Percentiles rank a stretch among this genome's conserved stretches.
phyloP scores from a whole-genome alignment of 2,797 vertebrate genomes.

The Acrossocheilus wenchowensis region DNA sequence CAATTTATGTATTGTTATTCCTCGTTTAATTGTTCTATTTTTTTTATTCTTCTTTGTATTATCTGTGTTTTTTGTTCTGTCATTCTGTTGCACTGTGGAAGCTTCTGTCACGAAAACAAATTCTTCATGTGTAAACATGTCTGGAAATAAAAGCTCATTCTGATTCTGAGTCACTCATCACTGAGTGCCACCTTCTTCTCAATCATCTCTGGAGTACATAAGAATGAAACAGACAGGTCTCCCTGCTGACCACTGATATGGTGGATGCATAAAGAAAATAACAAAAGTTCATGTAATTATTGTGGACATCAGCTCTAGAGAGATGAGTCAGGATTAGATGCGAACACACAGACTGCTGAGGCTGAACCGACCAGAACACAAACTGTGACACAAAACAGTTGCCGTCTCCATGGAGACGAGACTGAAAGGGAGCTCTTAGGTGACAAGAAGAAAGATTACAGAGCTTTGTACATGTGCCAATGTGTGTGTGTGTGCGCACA shows the following conservation, averaged over 20 bases:
- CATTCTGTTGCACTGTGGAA: too few species aligned
- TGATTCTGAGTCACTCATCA: neutral
- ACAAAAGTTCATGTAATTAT: constrained; percentile 11
- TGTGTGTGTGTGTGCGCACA: constrained; percentile 10
- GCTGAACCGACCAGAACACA: constrained; percentile 29
- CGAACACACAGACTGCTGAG: neutral
- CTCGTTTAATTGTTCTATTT: too few species aligned
- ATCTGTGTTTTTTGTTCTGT: too few species aligned
- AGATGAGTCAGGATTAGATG: constrained; percentile 19
- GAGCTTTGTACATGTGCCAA: constrained; percentile 36
- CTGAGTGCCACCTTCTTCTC: neutral
- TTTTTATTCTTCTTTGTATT: too few species aligned
- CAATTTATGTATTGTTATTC: too few species aligned
- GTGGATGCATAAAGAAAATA: neutral
- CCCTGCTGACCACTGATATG: neutral
- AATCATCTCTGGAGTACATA: neutral
- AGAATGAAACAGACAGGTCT: neutral
- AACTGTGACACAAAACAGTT: constrained; percentile 38
- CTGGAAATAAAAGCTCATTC: too few species aligned
- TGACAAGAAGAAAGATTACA: constrained; percentile 47
- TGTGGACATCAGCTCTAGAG: neutral
- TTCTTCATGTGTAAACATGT: too few species aligned
- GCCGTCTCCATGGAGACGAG: constrained; percentile 35
- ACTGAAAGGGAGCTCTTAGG: constrained; percentile 44
- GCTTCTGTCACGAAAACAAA: too few species aligned